A percentile compares a stretch with the other conserved stretches of the same genome.
These are phyloP conservation scores for Pitta sordida DNA, from an alignment of 2,113 vertebrate genomes.

Conservation along the genomic window DNA sequence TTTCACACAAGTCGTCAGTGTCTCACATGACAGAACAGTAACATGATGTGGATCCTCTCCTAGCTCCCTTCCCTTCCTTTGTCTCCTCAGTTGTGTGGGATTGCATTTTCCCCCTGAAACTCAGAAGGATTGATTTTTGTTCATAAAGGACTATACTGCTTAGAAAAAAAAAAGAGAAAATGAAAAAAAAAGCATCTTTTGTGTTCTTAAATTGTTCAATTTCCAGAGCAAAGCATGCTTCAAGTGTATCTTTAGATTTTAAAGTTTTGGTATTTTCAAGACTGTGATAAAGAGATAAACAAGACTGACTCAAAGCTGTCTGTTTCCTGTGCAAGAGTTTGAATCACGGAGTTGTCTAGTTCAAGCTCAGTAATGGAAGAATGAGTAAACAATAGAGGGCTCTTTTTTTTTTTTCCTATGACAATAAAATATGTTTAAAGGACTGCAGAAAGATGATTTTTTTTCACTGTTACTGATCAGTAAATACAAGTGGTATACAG, in stretches of 20 bases:
- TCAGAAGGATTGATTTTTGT: background rate
- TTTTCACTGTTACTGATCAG: background rate
- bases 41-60: background rate
- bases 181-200: background rate
- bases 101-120: background rate
- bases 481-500: background rate
- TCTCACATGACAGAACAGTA: background rate
- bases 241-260: background rate
- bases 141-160: background rate
- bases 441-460: background rate
- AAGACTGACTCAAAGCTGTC: background rate
- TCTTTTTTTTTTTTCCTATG: background rate
- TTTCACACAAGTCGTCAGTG: background rate
- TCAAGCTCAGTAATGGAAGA: background rate
- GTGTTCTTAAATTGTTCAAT: background rate
- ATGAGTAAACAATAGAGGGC: background rate
- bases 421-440: background rate
- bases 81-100: background rate
- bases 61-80: background rate
- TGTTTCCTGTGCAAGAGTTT: constrained; percentile 42
- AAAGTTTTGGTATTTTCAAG: background rate
- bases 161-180: background rate
- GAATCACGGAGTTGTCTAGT: background rate
- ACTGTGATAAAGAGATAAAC: constrained; percentile 29
- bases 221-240: background rate